phyloP scores from a whole-genome alignment of 2,888 invertebrate species.

The Phalangium opilio region DNA sequence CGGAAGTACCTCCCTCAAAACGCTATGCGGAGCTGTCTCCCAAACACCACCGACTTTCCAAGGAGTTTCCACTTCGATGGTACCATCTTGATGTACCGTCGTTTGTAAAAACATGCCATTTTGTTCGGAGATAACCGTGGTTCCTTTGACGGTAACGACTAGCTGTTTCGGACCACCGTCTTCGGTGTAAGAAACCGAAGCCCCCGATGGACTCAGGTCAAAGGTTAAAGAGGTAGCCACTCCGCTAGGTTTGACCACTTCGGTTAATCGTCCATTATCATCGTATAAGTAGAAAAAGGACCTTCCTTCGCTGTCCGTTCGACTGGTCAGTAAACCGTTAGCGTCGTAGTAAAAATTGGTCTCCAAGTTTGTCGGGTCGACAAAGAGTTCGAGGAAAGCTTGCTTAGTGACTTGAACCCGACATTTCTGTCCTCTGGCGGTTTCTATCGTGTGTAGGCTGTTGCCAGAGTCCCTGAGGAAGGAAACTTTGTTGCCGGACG shows the following conservation, averaged over 20 bases:
- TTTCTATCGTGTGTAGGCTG: constrained; percentile 71
- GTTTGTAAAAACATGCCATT: constrained; percentile 27
- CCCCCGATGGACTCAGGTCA: constrained; percentile 78
- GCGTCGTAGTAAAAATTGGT: constrained; percentile 83
- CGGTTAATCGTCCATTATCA: constrained; percentile 77
- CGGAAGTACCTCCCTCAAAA: constrained; percentile 18
- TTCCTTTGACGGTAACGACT: constrained; percentile 65
- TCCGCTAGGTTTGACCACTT: constrained; percentile 88
- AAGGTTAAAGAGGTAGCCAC: constrained; percentile 73
- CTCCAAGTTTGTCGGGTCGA: constrained; percentile 84
- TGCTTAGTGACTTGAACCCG: constrained; percentile 78
- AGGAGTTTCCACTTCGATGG: constrained; percentile 20
- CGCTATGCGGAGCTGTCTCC: constrained; percentile 20
- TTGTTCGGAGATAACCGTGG: constrained; percentile 62
- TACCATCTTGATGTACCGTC: constrained; percentile 19
- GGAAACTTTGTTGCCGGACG: constrained; percentile 48
- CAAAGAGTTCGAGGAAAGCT: constrained; percentile 75
- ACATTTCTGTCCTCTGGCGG: constrained; percentile 50
- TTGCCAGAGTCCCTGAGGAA: constrained; percentile 35
- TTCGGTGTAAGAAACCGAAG: constrained; percentile 43
- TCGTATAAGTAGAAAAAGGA: constrained; percentile 82
- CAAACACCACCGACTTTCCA: constrained; percentile 19
- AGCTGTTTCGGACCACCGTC: constrained; percentile 13
- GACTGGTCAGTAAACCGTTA: constrained; percentile 53
- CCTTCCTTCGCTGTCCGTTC: constrained; percentile 49